Base-by-base conservation (phyloP, 2,797 vertebrate genomes). In the Sparidentex hasta region DNA sequence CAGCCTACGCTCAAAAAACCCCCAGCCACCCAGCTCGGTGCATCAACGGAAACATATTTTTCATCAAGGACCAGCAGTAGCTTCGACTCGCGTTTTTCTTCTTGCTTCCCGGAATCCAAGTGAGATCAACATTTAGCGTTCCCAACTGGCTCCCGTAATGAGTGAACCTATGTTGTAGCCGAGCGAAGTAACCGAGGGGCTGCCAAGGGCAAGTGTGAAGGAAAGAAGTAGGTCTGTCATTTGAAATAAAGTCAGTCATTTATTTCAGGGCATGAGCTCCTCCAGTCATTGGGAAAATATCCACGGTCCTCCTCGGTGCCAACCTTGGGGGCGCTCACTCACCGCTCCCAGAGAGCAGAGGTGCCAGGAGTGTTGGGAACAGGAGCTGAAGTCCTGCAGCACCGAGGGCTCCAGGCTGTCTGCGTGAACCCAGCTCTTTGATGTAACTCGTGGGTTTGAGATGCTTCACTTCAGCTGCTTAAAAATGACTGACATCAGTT, bases 221-320 rank as follows among this genome's bases (percentile, higher is more conserved):
- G 74, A 85, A 80, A 88, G 81, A 88, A 90, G 84, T 88, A 67
- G 81, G 84, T 85, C 87, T 94, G 91, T 93, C 90, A 85, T 76
- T 78, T 82, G 69, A 88, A 94, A 93, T 94, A 88, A 95, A 93
- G 78, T 55, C 83, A 91, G 81, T 78, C 77, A 83, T 94, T 94
- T 84, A 90, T 93, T 92, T 91, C 69, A 71, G 74, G 87, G 90
- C 80, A 86, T 41, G 58, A 83, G 83, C 84, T 83, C 78, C 74
- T 85, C 70, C 70, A 84, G 91, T 92, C 90, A 93, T 41, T 88
- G 87, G 91, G 88, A 93, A 94, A 92, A 90, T 85, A 93, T 92
- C 90, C 86, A 83, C 14, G 11, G 50, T 72, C 67, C 57, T 51
- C 78, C 71, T 81, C 75, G 44, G 50, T 88, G 93, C 93, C 93